Conservation (phyloP, 2,797 vertebrate species). For the Siniperca scherzeri region DNA sequence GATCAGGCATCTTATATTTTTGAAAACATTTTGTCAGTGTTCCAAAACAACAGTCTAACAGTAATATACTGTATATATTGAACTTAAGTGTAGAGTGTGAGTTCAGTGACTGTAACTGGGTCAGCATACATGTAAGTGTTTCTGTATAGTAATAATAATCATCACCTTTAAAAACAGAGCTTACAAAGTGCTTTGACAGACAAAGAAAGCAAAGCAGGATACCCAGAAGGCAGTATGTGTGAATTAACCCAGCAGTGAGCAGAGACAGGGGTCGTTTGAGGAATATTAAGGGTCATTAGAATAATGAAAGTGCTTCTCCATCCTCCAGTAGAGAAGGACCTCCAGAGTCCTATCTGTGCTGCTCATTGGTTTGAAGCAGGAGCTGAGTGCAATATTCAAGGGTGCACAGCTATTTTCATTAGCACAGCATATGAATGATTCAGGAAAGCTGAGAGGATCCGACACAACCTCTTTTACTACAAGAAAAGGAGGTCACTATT, state of each 20-base stretch:
- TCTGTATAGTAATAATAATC: neutral
- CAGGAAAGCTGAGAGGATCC: slow-evolving; percentile 58
- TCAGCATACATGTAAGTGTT: neutral
- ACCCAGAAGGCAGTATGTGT: neutral
- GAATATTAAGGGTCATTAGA: slow-evolving; percentile 64
- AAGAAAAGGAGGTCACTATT: slow-evolving; percentile 72
- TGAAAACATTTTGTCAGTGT: slow-evolving; percentile 15
- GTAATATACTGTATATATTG: neutral
- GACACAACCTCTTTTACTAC: slow-evolving; percentile 47
- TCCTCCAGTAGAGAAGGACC: slow-evolving; percentile 51
- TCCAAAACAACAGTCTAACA: slow-evolving; percentile 1
- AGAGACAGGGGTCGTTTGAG: slow-evolving; percentile 29
- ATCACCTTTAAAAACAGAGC: no score
- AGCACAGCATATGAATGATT: slow-evolving; percentile 75
- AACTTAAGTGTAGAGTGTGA: neutral
- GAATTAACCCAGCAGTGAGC: slow-evolving; percentile 30
- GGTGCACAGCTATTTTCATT: slow-evolving; percentile 64
- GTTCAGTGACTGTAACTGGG: slow-evolving; percentile 19
- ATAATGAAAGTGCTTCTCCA: slow-evolving; percentile 52
- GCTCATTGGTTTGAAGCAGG: slow-evolving; percentile 49
- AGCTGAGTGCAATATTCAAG: slow-evolving; percentile 45
- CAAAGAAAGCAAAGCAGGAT: no score
- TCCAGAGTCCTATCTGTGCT: slow-evolving; percentile 35
- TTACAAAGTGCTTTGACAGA: no score
- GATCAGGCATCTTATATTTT: slow-evolving; percentile 18